Base-by-base conservation (phyloP, 2,113 vertebrate species). In the Microtus oregoni region DNA sequence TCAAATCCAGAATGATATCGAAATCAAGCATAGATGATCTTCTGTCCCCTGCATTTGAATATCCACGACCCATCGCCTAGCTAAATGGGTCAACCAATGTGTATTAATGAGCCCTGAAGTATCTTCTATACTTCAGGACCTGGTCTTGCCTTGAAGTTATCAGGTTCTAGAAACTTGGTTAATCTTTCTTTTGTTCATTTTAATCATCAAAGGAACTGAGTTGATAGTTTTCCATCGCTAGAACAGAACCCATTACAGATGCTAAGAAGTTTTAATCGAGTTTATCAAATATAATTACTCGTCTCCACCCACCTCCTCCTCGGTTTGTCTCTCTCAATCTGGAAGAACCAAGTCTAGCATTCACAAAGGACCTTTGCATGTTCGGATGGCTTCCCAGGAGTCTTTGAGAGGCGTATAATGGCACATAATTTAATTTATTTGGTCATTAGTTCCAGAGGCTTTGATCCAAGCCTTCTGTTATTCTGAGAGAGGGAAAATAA, bases 401-500 rank as follows among this genome's bases (percentile, higher is more conserved):
- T 98, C 98, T 95, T 96, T 98, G 97, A 98, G 97, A 98, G 97
- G 96, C 89, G 94, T 96, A 95, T 98, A 98, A 98, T 98, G 98
- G 97, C 58, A 68, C 89, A 98, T 98, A 98, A 98, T 94, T 86
- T 94, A 98, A 98, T 98, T 98, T 98, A 97, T 98, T 98, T 98
- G 98, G 95, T 98, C 98, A 98, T 98, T 98, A 98, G 97, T 98
- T 89, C 96, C 96, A 94, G 88, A 97, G 96, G 97, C 98, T 98
- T 98, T 98, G 98, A 98, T 98, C 96, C 97, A 97, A 94, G 96
- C 88, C 97, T 96, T 98, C 97, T 96, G 91, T 96, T 98, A 97
- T 96, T 97, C 93, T 97, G 94, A 98, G 96, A 92, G 88, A 98
- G 98, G 97, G 91, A 98, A 98, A 98, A 97, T 86, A 97, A 96